phyloP scores from a whole-genome alignment of 2,113 vertebrate species.

The Myrmecophaga tridactyla region DNA sequence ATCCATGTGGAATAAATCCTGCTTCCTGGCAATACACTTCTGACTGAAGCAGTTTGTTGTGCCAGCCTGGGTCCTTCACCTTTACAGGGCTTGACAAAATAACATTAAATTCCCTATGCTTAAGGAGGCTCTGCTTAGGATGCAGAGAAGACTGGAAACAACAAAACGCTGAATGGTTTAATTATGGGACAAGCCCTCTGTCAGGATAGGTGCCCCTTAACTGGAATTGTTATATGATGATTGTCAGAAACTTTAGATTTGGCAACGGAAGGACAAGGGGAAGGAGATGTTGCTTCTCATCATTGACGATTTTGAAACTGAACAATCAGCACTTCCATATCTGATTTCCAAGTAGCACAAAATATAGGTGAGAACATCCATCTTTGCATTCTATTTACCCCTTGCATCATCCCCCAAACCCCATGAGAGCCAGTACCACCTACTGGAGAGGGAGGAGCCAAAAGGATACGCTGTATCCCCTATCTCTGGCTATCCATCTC shows the following conservation, averaged over 20 bases:
- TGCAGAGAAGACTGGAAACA: not conserved
- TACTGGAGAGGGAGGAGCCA: not conserved
- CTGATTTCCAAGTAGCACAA: not conserved
- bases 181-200: not conserved
- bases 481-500: not conserved
- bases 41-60: not conserved
- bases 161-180: not conserved
- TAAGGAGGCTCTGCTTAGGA: not conserved
- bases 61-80: not conserved
- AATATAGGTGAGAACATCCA: not conserved
- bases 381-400: not conserved
- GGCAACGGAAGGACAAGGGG: too few relatives aligned
- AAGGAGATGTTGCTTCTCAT: not conserved
- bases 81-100: not conserved
- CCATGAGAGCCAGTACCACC: not conserved
- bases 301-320: not conserved
- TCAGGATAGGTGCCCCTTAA: not conserved
- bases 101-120: not conserved
- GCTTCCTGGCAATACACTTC: not conserved
- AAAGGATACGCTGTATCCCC: accelerated
- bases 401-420: not conserved
- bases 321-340: not conserved
- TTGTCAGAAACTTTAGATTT: not conserved
- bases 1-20: not conserved
- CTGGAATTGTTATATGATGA: not conserved